Percentiles rank a stretch among this genome's conserved stretches.
These are phyloP conservation scores for Ischnus inquisitorius DNA, from an alignment of 2,888 invertebrate genomes.

Conservation along the genomic window DNA sequence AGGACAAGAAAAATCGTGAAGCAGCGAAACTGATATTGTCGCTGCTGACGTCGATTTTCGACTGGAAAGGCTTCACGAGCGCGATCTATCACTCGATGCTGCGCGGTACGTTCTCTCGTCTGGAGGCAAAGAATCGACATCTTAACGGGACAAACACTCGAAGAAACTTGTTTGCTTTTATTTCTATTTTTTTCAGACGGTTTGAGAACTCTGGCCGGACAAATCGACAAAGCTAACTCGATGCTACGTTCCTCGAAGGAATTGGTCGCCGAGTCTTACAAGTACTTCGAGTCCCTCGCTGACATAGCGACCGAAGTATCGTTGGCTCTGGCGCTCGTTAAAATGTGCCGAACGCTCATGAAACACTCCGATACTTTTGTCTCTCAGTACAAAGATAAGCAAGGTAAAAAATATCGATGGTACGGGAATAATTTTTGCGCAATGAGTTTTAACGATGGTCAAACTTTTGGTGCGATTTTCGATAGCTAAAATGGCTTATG, in stretches of 20 bases:
- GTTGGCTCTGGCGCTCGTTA: conserved; percentile 80
- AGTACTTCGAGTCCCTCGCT: conserved; percentile 82
- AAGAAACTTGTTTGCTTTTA: not conserved
- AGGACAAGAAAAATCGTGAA: conserved; percentile 78
- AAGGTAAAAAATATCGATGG: conserved; percentile 74
- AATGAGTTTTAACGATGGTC: not conserved
- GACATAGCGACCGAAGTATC: conserved; percentile 83
- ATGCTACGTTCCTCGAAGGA: conserved; percentile 80
- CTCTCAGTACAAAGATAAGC: conserved; percentile 77
- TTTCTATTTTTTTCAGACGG: conserved; percentile 78
- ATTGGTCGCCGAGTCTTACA: conserved; percentile 82
- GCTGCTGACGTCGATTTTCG: conserved; percentile 87
- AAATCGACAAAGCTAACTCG: conserved; percentile 76
- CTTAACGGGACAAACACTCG: too few relatives aligned
- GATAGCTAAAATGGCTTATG: conserved; percentile 81
- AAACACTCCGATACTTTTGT: conserved; percentile 80
- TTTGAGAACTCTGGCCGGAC: conserved; percentile 79
- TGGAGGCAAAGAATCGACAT: too few relatives aligned
- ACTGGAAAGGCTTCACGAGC: conserved; percentile 89
- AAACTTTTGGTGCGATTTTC: conserved; percentile 32
- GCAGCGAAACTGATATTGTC: conserved; percentile 87
- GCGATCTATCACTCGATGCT: conserved; percentile 80
- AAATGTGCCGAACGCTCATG: conserved; percentile 81
- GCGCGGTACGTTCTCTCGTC: conserved; percentile 75
- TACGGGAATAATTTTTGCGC: not conserved